phyloP scores from a whole-genome alignment of 2,888 invertebrate species.

The Brenthis daphne region DNA sequence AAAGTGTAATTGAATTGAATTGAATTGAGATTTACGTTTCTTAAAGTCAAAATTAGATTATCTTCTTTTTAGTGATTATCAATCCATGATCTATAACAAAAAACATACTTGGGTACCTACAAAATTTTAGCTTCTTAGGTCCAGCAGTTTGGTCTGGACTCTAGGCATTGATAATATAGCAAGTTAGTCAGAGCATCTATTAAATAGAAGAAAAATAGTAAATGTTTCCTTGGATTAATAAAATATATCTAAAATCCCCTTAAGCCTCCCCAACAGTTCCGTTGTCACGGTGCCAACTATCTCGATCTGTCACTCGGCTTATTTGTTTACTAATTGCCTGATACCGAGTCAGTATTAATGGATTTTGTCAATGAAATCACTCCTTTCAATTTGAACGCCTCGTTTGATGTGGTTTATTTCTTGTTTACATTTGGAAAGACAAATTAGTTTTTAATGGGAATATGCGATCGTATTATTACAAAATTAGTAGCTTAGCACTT shows the following conservation, averaged over 20 bases:
- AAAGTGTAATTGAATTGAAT: not conserved
- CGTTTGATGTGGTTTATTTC: conserved; percentile 66
- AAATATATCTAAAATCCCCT: conserved; percentile 38
- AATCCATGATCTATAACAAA: too few species aligned
- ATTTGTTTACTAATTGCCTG: conserved; percentile 79
- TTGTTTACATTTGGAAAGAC: conserved; percentile 69
- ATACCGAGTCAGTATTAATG: conserved; percentile 71
- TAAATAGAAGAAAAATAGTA: not conserved
- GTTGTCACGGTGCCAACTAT: conserved; percentile 75
- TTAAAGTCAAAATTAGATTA: too few species aligned
- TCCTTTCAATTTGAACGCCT: conserved; percentile 55
- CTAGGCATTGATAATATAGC: not conserved
- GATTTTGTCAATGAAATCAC: conserved; percentile 76
- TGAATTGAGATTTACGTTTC: too few species aligned
- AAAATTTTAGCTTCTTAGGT: too few species aligned
- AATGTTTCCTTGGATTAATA: not conserved
- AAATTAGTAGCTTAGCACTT: conserved; percentile 34
- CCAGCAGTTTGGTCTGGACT: too few species aligned
- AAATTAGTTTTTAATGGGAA: conserved; percentile 52
- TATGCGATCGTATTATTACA: conserved; percentile 37
- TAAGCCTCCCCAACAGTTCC: conserved; percentile 43
- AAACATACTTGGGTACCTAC: too few species aligned
- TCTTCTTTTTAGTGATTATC: too few species aligned
- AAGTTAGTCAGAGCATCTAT: not conserved
- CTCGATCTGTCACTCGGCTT: conserved; percentile 75